Percentiles rank a stretch among this genome's conserved stretches.
Evolutionary conservation across 2,888 invertebrate species (phyloP).

Genomic region (Pharmacophagus antenor): DNA sequence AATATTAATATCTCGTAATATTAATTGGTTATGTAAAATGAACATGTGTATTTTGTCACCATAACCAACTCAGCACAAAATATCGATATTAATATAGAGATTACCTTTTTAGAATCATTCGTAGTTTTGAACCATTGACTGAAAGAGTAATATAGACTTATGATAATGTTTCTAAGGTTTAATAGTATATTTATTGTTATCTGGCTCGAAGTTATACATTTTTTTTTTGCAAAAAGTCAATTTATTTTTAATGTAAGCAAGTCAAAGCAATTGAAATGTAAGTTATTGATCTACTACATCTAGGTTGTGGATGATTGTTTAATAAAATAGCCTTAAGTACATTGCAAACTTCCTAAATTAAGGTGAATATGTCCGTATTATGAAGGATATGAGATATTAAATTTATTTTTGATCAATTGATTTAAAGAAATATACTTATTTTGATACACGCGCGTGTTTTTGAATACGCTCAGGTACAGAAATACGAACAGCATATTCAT

Average conservation of each 20-base stretch:
- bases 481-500: constrained; percentile 15
- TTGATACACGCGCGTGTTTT: constrained; percentile 18
- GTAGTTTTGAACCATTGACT: not conserved
- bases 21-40: too few relatives aligned
- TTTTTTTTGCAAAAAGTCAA: not conserved
- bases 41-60: too few relatives aligned
- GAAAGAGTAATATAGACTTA: not conserved
- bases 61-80: too few relatives aligned
- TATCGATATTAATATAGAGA: not conserved
- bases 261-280: constrained; percentile 4
- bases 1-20: too few relatives aligned
- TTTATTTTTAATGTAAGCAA: not conserved
- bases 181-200: not conserved
- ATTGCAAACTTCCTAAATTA: not conserved
- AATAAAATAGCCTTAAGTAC: constrained; percentile 4
- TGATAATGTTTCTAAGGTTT: not conserved
- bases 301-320: constrained; percentile 4
- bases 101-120: too few relatives aligned
- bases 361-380: constrained; percentile 5
- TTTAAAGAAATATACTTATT: constrained; percentile 19
- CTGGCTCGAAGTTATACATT: not conserved
- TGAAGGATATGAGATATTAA: constrained; percentile 2
- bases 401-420: constrained; percentile 27
- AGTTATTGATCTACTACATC: not conserved
- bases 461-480: constrained; percentile 8